Conservation (phyloP, 2,797 vertebrate genomes). For the Melanogrammus aeglefinus region DNA sequence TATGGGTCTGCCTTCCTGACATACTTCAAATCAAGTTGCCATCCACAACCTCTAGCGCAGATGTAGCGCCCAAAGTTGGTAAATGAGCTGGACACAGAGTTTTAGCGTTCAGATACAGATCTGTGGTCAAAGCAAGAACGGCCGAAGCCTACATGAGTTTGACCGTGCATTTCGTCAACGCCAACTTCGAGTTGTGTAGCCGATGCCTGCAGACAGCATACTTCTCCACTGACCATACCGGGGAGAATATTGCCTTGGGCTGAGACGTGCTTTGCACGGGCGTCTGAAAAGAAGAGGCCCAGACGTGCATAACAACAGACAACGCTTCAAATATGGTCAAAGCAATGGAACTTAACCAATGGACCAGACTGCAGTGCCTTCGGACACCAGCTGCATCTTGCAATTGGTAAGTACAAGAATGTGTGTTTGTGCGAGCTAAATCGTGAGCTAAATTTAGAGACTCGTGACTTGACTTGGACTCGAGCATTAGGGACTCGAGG, state of each 20-base stretch:
- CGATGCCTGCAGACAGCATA: constrained; percentile 9
- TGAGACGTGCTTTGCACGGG: background rate
- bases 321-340: too few relatives aligned
- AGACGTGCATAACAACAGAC: too few relatives aligned
- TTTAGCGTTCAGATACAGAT: background rate
- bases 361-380: too few relatives aligned
- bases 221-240: constrained; percentile 18
- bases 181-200: constrained; percentile 16
- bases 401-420: too few relatives aligned
- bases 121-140: background rate
- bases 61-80: constrained; percentile 1
- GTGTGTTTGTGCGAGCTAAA: too few relatives aligned
- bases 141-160: background rate
- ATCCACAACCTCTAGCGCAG: background rate
- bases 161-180: constrained; percentile 1
- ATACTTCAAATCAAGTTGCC: constrained; percentile 14
- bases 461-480: too few relatives aligned
- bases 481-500: too few relatives aligned
- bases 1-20: constrained; percentile 11
- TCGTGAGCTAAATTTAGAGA: too few relatives aligned
- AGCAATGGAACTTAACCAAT: too few relatives aligned
- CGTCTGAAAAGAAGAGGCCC: too few relatives aligned
- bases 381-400: too few relatives aligned
- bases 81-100: background rate
- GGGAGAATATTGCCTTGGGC: constrained; percentile 9